Percentiles rank a stretch among this genome's conserved stretches.
Evolutionary conservation across 1,140 invertebrate genomes (phyloP).

Genomic region (Eriosoma lanigerum): DNA sequence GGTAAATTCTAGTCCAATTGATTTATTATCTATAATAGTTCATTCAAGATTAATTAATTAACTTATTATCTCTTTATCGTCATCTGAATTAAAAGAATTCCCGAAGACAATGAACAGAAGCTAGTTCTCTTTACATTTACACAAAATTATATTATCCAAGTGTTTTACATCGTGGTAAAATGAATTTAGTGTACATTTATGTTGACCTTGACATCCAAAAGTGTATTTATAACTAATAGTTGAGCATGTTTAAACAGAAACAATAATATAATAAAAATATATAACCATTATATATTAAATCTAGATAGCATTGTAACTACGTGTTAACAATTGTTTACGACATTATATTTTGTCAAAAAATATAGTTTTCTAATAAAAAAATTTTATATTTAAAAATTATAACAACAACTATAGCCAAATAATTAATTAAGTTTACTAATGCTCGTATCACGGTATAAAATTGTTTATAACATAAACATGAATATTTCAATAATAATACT

Average conservation of each 20-base stretch:
- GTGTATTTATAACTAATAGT: neutral
- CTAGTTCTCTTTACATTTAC: slow-evolving; percentile 24
- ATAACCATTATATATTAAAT: neutral
- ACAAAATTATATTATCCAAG: slow-evolving; percentile 12
- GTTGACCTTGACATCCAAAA: slow-evolving; percentile 10
- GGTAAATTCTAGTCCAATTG: neutral
- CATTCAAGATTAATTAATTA: slow-evolving; percentile 30
- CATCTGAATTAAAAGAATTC: slow-evolving; percentile 33
- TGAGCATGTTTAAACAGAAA: neutral
- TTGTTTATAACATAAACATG: neutral
- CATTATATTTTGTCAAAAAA: neutral
- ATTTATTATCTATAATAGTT: slow-evolving; percentile 32
- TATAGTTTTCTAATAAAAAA: too few relatives aligned
- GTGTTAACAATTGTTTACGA: slow-evolving; percentile 11
- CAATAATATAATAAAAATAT: neutral
- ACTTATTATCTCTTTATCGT: slow-evolving; percentile 28
- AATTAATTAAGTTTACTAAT: neutral
- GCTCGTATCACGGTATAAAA: neutral
- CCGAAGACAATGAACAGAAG: slow-evolving; percentile 43
- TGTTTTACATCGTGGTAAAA: neutral
- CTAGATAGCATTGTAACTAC: too few relatives aligned
- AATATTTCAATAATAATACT: neutral
- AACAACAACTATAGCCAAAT: neutral
- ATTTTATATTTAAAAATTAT: too few relatives aligned
- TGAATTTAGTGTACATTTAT: neutral